Conservation (phyloP, 2,113 vertebrate species). For the Planiliza haematocheilus region DNA sequence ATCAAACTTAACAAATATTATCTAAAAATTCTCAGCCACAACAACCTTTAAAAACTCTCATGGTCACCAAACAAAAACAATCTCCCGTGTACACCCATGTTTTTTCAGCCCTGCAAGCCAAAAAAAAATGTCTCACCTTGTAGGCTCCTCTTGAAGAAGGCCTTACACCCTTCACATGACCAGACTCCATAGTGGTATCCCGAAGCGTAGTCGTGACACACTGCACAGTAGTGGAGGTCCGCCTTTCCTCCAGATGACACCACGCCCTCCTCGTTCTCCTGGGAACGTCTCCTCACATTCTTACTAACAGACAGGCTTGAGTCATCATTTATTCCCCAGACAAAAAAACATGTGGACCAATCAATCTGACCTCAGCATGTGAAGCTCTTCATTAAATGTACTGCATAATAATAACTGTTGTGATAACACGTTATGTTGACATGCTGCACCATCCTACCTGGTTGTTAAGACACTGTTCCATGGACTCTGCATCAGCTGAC, state of each 20-base stretch:
- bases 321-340: constrained; percentile 14
- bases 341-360: background rate
- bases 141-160: constrained; percentile 99
- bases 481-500: constrained; percentile 83
- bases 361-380: too few species aligned
- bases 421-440: too few species aligned
- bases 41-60: too few species aligned
- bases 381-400: background rate
- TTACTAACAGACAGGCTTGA: constrained; percentile 72
- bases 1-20: too few species aligned
- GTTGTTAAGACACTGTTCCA: constrained; percentile 84
- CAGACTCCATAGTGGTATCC: constrained; percentile 99
- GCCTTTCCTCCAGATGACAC: constrained; percentile 85
- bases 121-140: constrained; percentile 91
- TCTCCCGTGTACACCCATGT: background rate
- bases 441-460: constrained; percentile 77
- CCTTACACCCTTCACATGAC: constrained; percentile 99
- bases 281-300: constrained; percentile 82
- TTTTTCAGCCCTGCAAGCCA: too few species aligned
- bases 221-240: constrained; percentile 93
- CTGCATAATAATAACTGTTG: too few species aligned
- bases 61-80: too few species aligned
- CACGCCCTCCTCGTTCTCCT: constrained; percentile 77
- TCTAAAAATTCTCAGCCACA: too few species aligned
- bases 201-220: constrained; percentile 97